Conservation (phyloP, 2,888 invertebrate species). For the Andrena flavipes region DNA sequence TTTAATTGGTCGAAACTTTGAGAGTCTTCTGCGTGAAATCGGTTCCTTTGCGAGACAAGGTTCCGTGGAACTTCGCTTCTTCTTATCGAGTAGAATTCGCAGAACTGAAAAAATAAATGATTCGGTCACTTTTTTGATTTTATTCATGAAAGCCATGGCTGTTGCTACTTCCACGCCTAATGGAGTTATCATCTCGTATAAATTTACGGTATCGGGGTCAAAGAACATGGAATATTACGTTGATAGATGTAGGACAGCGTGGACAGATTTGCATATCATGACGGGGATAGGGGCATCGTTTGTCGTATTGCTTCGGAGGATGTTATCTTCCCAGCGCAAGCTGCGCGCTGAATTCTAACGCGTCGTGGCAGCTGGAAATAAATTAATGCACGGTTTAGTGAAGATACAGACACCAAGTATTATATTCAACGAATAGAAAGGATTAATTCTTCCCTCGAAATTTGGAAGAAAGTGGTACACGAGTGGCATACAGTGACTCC, state of each 20-base stretch:
- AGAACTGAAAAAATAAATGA: no score
- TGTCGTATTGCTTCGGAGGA: neutral
- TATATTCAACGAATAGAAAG: neutral
- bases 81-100: no score
- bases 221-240: constrained; percentile 11
- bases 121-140: no score
- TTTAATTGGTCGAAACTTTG: neutral
- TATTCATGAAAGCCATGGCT: no score
- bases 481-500: no score
- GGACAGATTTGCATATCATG: constrained; percentile 34
- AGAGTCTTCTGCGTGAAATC: neutral
- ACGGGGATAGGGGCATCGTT: constrained; percentile 21
- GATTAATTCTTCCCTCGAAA: neutral
- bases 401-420: neutral
- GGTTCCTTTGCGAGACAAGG: neutral
- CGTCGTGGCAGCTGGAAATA: neutral
- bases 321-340: constrained; percentile 18
- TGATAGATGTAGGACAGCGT: neutral
- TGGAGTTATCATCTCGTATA: neutral
- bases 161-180: no score
- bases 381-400: neutral
- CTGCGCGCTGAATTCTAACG: constrained; percentile 28
- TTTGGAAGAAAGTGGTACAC: neutral
- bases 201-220: neutral
- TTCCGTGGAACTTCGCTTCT: neutral